phyloP scores from a whole-genome alignment of 1,140 invertebrate species.

The Zophobas morio region DNA sequence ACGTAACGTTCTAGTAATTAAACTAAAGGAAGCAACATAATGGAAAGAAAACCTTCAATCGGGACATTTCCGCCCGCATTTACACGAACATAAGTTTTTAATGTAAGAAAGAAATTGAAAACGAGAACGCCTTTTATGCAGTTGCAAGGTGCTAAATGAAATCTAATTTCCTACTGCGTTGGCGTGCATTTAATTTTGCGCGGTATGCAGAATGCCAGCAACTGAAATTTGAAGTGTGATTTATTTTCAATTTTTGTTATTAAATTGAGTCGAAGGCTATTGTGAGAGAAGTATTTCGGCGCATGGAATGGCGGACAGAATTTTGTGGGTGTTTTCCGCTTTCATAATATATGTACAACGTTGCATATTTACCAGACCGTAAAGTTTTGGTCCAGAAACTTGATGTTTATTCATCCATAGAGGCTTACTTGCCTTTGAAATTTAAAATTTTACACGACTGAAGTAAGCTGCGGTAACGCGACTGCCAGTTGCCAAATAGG shows the following conservation, averaged over 20 bases:
- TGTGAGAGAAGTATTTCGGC: too few species aligned
- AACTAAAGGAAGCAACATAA: conserved; percentile 31
- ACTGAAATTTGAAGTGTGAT: neutral
- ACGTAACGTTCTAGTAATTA: conserved; percentile 36
- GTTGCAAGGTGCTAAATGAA: neutral
- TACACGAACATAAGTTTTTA: conserved; percentile 17
- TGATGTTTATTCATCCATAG: conserved; percentile 2
- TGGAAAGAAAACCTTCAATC: conserved; percentile 18
- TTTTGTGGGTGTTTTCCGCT: neutral
- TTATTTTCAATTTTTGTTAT: too few species aligned
- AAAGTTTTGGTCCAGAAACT: neutral
- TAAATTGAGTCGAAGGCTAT: too few species aligned
- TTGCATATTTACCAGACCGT: neutral
- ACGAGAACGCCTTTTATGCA: neutral
- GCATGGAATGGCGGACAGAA: neutral
- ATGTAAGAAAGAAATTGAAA: conserved; percentile 1
- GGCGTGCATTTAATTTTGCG: conserved; percentile 2
- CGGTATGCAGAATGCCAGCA: neutral
- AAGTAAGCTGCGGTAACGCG: neutral
- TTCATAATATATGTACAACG: neutral
- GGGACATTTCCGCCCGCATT: conserved; percentile 6
- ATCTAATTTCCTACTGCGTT: neutral
- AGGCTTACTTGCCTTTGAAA: neutral
- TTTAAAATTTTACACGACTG: conserved; percentile 3
- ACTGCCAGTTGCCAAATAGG: too few species aligned